phyloP scores from a whole-genome alignment of 2,888 invertebrate genomes.

The Iselma pallidipennis region DNA sequence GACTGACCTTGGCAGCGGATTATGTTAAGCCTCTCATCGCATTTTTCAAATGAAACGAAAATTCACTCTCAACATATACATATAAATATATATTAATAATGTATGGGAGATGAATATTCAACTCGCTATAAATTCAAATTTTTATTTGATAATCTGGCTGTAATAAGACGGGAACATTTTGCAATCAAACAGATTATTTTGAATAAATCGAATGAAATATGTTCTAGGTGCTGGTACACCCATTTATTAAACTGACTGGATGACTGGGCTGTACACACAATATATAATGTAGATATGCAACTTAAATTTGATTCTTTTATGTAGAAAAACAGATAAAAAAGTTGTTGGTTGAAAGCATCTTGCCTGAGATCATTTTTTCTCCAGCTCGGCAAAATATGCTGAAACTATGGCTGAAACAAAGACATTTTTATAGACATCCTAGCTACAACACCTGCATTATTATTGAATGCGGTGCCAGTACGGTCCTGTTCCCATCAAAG shows the following conservation, averaged over 20 bases:
- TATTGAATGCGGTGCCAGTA: not conserved
- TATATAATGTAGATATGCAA: too few relatives aligned
- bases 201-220: not conserved
- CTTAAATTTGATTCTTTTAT: too few relatives aligned
- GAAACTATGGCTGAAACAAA: too few relatives aligned
- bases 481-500: not conserved
- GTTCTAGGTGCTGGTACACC: not conserved
- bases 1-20: slow-evolving; percentile 31
- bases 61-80: slow-evolving; percentile 33
- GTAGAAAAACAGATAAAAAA: too few relatives aligned
- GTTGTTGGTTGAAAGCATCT: too few relatives aligned
- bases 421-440: too few relatives aligned
- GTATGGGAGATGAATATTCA: slow-evolving; percentile 32
- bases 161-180: slow-evolving; percentile 47
- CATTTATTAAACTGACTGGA: too few relatives aligned
- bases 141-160: slow-evolving; percentile 42
- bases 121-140: slow-evolving; percentile 46
- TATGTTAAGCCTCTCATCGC: slow-evolving; percentile 32
- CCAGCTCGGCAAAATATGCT: too few relatives aligned
- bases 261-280: too few relatives aligned
- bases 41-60: slow-evolving; percentile 39
- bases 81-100: slow-evolving; percentile 39
- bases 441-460: too few relatives aligned
- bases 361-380: too few relatives aligned
- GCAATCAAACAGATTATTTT: slow-evolving; percentile 43